Evolutionary conservation across 53 echinoderm and acorn worm genomes (phyloP).

Genomic region (Paelopatides confundens): DNA sequence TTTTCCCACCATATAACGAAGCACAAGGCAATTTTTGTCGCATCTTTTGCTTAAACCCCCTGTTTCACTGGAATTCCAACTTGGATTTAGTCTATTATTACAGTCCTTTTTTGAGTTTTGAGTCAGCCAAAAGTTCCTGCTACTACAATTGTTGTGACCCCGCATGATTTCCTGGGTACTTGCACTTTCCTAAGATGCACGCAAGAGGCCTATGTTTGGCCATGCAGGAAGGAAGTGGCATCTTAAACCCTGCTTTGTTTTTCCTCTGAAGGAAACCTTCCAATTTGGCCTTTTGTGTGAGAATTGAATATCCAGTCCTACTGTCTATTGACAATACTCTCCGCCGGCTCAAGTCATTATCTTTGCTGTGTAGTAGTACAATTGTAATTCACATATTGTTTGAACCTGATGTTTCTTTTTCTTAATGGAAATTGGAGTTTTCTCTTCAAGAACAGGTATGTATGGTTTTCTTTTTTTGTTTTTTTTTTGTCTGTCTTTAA

Average conservation of each 20-base stretch:
- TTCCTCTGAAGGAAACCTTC: slow-evolving; percentile 45
- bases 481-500: background rate
- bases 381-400: background rate
- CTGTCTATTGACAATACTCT: background rate
- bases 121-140: slow-evolving; percentile 2
- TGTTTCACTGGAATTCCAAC: too few species aligned
- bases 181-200: slow-evolving; percentile 49
- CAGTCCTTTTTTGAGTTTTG: too few species aligned
- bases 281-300: slow-evolving; percentile 42
- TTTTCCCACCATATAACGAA: background rate
- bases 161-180: slow-evolving; percentile 24
- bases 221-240: slow-evolving; percentile 47
- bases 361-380: background rate
- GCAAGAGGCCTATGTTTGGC: slow-evolving; percentile 39
- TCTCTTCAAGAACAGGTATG: background rate
- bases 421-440: background rate
- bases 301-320: slow-evolving; percentile 10
- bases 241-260: slow-evolving; percentile 47
- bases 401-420: background rate
- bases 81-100: too few species aligned
- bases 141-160: slow-evolving; percentile 21
- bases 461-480: background rate
- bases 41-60: too few species aligned
- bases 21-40: too few species aligned
- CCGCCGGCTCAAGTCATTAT: background rate